Evolutionary conservation across 2,797 vertebrate genomes (phyloP), one percentile per base, ranked within the genome.

Genomic region (Meda fulgida): DNA sequence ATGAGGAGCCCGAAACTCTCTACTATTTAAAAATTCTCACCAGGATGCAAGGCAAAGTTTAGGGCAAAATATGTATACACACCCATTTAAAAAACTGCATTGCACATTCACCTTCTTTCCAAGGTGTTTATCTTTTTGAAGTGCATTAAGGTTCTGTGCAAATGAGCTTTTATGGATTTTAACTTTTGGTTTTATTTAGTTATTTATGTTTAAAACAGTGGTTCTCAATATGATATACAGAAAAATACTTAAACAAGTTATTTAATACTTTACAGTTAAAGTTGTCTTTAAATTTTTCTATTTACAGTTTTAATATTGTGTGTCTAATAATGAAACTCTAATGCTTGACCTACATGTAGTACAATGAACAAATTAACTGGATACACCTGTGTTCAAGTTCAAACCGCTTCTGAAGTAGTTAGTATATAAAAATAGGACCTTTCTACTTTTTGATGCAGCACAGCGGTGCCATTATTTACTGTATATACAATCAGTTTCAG

Each of bases 1-100:
- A 83, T 76, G 58, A 77, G 63, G 31, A 83, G 21, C 19, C 29
- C 34, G 26, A 60, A 38, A 55, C 38, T 8, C 36, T 71, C 55
- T 18, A 55, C 58, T 67, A 67, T 55, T 23, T 77, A 67, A n/a
- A 77, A 55, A 36, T 21, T 38, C 36, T 13, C 60, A 38, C 8
- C 1, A 38, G 72, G 11, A 51, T 77, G n/a, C n/a, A 40, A n/a
- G 9, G 8, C 40, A 26, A 76, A 51, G 48, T 66, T 21, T 26
- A 66, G 40, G 31, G 3, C 29, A 83, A 1, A 21, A 34, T 76
- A 6, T 83, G 63, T 65, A 38, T 66, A 66, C 10, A 83, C 16
- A 14, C 3, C 10, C 6, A 38, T 16, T 46, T 34, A 63, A 21
- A 60, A n/a, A 60, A 72, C 3, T 34, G 11, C 40, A 48, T 18